Conservation (phyloP, 2,797 vertebrate species). For the Percopsis omiscomaycus region DNA sequence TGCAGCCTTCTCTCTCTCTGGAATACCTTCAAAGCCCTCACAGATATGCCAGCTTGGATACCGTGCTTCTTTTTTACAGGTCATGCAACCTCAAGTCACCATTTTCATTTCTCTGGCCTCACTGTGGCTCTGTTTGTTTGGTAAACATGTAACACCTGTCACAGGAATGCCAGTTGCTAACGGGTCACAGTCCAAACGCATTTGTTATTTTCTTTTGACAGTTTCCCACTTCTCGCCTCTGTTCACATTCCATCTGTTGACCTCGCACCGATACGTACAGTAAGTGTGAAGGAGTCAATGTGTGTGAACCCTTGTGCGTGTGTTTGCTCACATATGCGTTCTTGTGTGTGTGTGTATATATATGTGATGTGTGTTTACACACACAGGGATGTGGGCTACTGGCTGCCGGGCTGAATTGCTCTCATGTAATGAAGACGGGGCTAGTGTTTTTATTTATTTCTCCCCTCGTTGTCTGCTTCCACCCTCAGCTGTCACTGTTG, state of each 20-base stretch:
- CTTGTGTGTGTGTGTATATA: no score
- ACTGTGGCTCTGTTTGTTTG: slow-evolving; percentile 80
- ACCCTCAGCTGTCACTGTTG: slow-evolving; percentile 91
- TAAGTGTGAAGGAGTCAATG: slow-evolving; percentile 66
- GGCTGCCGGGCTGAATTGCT: slow-evolving; percentile 51
- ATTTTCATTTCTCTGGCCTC: slow-evolving; percentile 67
- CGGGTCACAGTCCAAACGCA: slow-evolving; percentile 77
- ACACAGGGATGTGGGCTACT: slow-evolving; percentile 40
- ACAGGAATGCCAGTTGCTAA: slow-evolving; percentile 81
- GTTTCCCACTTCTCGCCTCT: slow-evolving; percentile 71
- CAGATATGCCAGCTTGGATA: slow-evolving; percentile 60
- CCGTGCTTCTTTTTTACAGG: slow-evolving; percentile 70
- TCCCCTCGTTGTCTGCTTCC: slow-evolving; percentile 1
- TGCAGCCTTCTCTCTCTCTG: slow-evolving; percentile 64
- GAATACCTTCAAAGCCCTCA: slow-evolving; percentile 63
- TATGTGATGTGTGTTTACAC: background rate
- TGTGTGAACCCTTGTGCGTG: slow-evolving; percentile 31
- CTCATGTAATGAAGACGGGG: slow-evolving; percentile 76
- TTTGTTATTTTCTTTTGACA: slow-evolving; percentile 78
- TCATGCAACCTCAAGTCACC: slow-evolving; percentile 70
- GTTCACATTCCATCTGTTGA: slow-evolving; percentile 82
- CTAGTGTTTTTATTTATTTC: slow-evolving; percentile 93
- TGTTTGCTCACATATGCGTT: background rate
- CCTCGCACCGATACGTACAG: slow-evolving; percentile 78
- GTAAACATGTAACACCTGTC: slow-evolving; percentile 95